phyloP scores from a whole-genome alignment of 2,113 vertebrate species.

The Synchiropus splendidus region DNA sequence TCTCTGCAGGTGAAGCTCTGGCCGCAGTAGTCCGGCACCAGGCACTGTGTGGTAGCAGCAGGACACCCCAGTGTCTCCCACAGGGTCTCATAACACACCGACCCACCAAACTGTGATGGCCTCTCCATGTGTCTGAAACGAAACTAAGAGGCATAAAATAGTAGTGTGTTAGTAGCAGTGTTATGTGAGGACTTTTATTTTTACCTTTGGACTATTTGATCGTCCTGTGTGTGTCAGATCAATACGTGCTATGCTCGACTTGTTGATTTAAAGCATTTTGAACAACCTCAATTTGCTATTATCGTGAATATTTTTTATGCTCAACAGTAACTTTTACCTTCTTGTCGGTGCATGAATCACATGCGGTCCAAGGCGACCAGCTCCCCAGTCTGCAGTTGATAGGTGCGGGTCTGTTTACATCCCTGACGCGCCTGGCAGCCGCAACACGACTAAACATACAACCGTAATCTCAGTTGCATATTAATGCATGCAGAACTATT shows the following conservation, averaged over 20 bases:
- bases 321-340: constrained; percentile 57
- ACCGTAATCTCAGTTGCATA: constrained; percentile 1
- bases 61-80: constrained; percentile 71
- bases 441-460: constrained; percentile 2
- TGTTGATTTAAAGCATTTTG: background rate
- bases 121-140: constrained; percentile 67
- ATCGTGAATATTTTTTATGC: background rate
- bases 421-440: constrained; percentile 36
- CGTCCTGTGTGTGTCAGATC: background rate
- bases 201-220: constrained; percentile 6
- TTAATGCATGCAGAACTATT: no score
- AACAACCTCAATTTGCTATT: background rate
- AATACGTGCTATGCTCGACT: background rate
- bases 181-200: background rate
- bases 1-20: constrained; percentile 74
- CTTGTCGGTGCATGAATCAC: constrained; percentile 75
- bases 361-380: constrained; percentile 84
- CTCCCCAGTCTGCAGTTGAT: constrained; percentile 69
- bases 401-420: constrained; percentile 36
- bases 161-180: background rate
- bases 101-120: constrained; percentile 68
- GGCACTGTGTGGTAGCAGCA: constrained; percentile 41
- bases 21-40: constrained; percentile 61
- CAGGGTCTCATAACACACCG: constrained; percentile 56
- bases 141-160: constrained; percentile 51